These are phyloP conservation scores for Tinamus major DNA, from an alignment of 2,797 vertebrate genomes.

Conservation along the genomic window DNA sequence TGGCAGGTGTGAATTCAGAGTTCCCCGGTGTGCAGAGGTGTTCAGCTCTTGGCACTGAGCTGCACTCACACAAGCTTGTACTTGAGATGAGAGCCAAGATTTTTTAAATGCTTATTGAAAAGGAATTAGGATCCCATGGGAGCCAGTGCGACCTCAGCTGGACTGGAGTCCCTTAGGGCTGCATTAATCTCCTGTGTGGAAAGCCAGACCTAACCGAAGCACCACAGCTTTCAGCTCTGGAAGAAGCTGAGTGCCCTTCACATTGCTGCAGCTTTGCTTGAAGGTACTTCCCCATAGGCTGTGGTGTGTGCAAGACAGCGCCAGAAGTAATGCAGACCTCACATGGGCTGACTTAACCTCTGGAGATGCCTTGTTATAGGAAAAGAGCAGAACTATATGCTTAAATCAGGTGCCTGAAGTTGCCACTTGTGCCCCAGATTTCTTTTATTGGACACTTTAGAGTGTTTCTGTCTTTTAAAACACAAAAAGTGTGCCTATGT, in stretches of 20 bases:
- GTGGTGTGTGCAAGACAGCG: neutral
- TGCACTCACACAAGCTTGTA: neutral
- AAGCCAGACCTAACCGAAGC: neutral
- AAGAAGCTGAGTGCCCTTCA: neutral
- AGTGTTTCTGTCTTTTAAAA: neutral
- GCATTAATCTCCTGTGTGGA: neutral
- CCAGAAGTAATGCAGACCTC: neutral
- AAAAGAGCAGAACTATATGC: neutral
- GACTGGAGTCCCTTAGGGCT: neutral
- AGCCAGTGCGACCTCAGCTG: neutral
- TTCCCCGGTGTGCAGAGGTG: neutral
- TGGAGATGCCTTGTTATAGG: neutral
- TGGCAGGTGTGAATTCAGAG: neutral
- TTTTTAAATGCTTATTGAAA: neutral
- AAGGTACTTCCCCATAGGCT: fast-evolving
- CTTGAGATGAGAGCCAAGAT: neutral
- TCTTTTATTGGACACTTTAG: fast-evolving
- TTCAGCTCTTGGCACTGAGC: neutral
- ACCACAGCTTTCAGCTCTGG: neutral
- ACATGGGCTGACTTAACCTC: neutral
- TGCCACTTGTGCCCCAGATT: neutral
- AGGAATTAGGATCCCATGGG: neutral
- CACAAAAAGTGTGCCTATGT: neutral
- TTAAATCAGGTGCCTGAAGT: neutral
- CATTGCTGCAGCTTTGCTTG: neutral